Evolutionary conservation across 2,797 vertebrate genomes (phyloP), one percentile per base, ranked within the genome.

Genomic region (Xerus rutilus): DNA sequence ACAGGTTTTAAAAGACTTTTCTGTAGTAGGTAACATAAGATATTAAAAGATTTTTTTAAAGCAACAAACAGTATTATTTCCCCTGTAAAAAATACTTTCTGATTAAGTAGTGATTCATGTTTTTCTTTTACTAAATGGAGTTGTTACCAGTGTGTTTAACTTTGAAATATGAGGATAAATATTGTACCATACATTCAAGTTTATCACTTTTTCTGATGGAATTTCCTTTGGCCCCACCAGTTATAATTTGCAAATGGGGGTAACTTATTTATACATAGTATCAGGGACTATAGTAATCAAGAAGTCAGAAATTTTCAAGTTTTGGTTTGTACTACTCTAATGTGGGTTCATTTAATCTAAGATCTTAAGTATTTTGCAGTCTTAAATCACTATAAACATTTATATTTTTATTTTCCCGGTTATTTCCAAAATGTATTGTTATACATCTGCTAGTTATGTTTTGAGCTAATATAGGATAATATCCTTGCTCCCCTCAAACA

Each of bases 31-130:
- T 93, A 97, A 92, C 90, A 30, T 79, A 94, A 96, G 79, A 70
- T 78, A 96, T 94, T 96, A 94, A 97, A 94, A 59, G 49, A 83
- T 93, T 93, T 97, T 97, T 96, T 91, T 86, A 97, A 96, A 95
- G 90, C 83, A 96, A 97, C 84, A 97, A 86, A 57, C 39, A 39
- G 39, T 39, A 39, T 39, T 39, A 39, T 39, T 39, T 39, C 39
- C 39, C 39, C 39, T 39, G 39, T 39, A 95, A 95, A 77, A 82
- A 94, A 39, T 93, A 74, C 43, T 86, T 70, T 89, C 72, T 92
- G 70, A 86, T 91, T 64, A 70, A 95, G 59, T 93, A 67, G 72
- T 93, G 92, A 79, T 69, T 96, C 39, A n/a, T 92, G 59, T 85
- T 96, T 96, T 94, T 49, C 35, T 92, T 86, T 69, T 89, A 54